These are phyloP conservation scores for Aegypius monachus DNA, from an alignment of 2,113 vertebrate genomes.

Conservation along the genomic window DNA sequence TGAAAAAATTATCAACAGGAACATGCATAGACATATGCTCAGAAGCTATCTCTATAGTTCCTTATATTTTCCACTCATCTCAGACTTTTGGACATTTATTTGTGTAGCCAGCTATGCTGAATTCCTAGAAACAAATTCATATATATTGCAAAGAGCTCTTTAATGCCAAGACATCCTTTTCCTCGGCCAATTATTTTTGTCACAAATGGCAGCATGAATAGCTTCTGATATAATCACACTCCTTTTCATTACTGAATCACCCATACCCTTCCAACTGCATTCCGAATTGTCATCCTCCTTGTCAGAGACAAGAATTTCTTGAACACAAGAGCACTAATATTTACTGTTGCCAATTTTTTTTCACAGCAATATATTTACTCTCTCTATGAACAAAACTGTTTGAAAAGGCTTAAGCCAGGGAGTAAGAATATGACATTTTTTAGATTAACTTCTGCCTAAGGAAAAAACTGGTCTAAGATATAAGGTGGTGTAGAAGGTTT, in stretches of 20 bases:
- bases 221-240: neutral
- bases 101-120: neutral
- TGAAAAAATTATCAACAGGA: slow-evolving; percentile 1
- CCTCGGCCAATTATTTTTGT: neutral
- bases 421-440: neutral
- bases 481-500: neutral
- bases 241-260: slow-evolving; percentile 22
- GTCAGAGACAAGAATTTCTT: neutral
- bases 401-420: neutral
- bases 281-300: neutral
- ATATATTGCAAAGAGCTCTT: neutral
- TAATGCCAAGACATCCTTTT: neutral
- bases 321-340: neutral
- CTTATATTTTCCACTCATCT: neutral
- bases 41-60: neutral
- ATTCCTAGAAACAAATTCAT: neutral
- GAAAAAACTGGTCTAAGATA: neutral
- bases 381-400: neutral
- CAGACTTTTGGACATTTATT: neutral
- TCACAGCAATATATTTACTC: neutral
- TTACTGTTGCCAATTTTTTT: neutral
- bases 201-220: neutral
- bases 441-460: neutral
- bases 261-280: neutral
- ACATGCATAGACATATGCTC: neutral